A percentile compares a stretch with the other conserved stretches of the same genome.
These are phyloP conservation scores for Macaca mulatta DNA, from an alignment of 2,113 vertebrate genomes.

Conservation along the genomic window DNA sequence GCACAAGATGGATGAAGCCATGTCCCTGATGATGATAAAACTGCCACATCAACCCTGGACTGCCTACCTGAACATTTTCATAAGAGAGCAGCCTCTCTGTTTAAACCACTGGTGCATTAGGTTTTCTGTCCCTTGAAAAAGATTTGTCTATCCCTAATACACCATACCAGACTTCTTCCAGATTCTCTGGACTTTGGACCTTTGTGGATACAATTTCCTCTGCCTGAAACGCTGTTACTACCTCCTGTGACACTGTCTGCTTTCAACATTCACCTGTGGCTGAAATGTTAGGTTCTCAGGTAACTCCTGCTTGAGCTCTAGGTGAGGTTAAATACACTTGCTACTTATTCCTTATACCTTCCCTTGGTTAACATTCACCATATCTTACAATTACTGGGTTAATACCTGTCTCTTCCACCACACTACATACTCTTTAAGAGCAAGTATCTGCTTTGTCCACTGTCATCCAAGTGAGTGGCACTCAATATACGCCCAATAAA, in stretches of 20 bases:
- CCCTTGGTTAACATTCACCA: not conserved
- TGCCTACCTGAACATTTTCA: not conserved
- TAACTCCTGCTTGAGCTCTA: not conserved
- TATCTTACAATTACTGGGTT: not conserved
- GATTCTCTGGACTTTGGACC: not conserved
- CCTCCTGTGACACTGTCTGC: not conserved
- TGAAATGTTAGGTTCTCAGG: not conserved
- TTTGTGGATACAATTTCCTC: not conserved
- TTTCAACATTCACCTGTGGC: not conserved
- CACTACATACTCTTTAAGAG: not conserved
- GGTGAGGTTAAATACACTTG: slow-evolving; percentile 4
- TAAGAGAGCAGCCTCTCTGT: not conserved
- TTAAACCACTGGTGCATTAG: not conserved
- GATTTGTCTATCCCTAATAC: not conserved
- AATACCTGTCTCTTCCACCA: not conserved
- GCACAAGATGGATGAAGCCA: not conserved
- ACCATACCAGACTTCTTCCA: not conserved
- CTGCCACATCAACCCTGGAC: not conserved
- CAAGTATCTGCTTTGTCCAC: not conserved
- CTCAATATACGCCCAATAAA: not conserved
- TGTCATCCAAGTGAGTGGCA: not conserved
- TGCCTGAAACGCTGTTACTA: not conserved
- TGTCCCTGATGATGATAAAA: not conserved
- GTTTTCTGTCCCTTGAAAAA: not conserved
- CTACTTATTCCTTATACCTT: not conserved